Percentiles rank a stretch among this genome's conserved stretches.
phyloP scores from a whole-genome alignment of 2,797 vertebrate genomes.

The Peromyscus attwateri region DNA sequence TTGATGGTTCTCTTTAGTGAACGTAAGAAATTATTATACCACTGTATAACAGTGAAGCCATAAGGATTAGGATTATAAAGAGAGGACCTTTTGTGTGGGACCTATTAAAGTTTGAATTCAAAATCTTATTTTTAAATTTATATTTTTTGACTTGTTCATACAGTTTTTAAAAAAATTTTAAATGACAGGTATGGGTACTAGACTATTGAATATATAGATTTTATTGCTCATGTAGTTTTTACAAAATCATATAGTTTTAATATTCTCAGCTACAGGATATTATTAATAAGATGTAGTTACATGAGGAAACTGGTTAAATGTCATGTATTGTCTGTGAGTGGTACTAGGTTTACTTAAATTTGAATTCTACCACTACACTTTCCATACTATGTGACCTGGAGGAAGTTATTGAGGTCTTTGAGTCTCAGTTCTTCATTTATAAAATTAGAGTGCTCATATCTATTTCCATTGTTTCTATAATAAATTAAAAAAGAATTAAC shows the following conservation, averaged over 20 bases:
- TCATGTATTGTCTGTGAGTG: neutral
- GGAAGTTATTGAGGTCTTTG: neutral
- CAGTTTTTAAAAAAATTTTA: neutral
- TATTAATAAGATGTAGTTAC: neutral
- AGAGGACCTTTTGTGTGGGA: neutral
- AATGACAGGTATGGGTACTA: neutral
- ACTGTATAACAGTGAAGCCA: neutral
- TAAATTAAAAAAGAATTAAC: neutral
- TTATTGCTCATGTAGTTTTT: neutral
- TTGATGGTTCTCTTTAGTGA: neutral
- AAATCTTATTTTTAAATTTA: slow-evolving; percentile 3
- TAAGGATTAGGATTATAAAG: neutral
- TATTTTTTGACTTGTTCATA: neutral
- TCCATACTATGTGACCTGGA: accelerated
- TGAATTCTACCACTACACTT: neutral
- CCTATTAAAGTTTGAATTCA: neutral
- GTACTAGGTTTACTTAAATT: neutral
- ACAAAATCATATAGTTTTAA: neutral
- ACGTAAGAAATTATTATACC: neutral
- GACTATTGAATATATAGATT: neutral
- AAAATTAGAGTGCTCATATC: neutral
- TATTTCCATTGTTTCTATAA: neutral
- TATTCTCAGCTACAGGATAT: neutral
- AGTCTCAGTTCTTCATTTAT: neutral
- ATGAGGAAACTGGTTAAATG: neutral